Evolutionary conservation across 2,113 vertebrate genomes (phyloP).

Genomic region (Salvelinus fontinalis): DNA sequence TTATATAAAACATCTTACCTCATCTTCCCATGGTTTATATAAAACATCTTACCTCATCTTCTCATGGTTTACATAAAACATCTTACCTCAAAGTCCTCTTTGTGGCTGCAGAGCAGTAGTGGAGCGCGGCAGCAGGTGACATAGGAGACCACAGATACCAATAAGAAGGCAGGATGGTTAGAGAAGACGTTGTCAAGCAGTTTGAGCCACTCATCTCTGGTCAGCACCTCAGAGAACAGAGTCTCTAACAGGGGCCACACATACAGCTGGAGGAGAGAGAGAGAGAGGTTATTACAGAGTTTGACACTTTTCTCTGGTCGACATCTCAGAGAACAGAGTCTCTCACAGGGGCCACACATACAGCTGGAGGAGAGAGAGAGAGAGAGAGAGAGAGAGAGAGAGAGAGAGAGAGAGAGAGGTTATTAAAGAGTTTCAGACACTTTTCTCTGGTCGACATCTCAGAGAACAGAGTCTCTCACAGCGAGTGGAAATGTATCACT

Average conservation of each 20-base stretch:
- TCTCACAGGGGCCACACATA: slow-evolving; percentile 73
- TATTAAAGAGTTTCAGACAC: too few species aligned
- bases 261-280: slow-evolving; percentile 77
- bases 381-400: too few species aligned
- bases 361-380: too few species aligned
- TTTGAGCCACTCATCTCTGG: slow-evolving; percentile 92
- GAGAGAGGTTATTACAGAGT: slow-evolving; percentile 83
- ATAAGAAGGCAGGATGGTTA: slow-evolving; percentile 89
- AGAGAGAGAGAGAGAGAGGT: too few species aligned
- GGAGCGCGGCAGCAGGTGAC: slow-evolving; percentile 80
- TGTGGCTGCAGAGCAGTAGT: slow-evolving; percentile 83
- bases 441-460: slow-evolving; percentile 43
- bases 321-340: slow-evolving; percentile 93
- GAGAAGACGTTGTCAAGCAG: slow-evolving; percentile 95
- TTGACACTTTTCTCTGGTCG: slow-evolving; percentile 94
- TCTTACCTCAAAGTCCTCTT: slow-evolving; percentile 88
- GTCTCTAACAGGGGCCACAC: slow-evolving; percentile 72
- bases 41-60: too few species aligned
- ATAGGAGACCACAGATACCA: slow-evolving; percentile 87
- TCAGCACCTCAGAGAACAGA: slow-evolving; percentile 81
- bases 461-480: slow-evolving; percentile 94
- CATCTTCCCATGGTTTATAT: too few species aligned
- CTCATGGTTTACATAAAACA: not conserved
- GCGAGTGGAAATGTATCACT: too few species aligned
- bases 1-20: too few species aligned